These are phyloP conservation scores for Pseudanteris insignis DNA, from an alignment of 2,888 invertebrate species.

Conservation along the genomic window DNA sequence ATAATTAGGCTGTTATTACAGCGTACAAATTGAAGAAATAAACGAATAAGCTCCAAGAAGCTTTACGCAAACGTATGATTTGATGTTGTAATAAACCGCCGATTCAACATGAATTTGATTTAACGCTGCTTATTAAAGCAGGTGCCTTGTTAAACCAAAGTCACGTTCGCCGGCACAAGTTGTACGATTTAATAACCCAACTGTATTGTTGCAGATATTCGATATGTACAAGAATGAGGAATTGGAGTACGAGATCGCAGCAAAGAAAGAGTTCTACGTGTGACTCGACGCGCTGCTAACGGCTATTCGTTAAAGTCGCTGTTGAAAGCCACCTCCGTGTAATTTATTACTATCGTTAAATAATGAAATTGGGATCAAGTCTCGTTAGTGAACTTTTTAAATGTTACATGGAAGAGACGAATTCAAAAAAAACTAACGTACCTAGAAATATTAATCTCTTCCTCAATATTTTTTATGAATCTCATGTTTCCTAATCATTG, in stretches of 20 bases:
- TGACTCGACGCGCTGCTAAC: conserved; percentile 67
- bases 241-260: conserved; percentile 86
- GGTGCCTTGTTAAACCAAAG: no score
- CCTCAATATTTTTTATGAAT: conserved; percentile 61
- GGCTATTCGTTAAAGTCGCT: conserved; percentile 44
- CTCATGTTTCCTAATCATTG: conserved; percentile 56
- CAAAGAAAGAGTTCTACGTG: conserved; percentile 90
- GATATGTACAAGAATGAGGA: conserved; percentile 96
- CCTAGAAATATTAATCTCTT: conserved; percentile 56
- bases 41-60: no score
- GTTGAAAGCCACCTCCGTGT: conserved; percentile 53
- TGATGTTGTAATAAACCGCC: no score
- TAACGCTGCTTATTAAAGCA: no score
- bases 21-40: no score
- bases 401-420: conserved; percentile 44
- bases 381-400: conserved; percentile 54
- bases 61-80: no score
- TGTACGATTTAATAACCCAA: neutral
- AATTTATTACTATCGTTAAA: conserved; percentile 59
- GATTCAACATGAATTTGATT: no score
- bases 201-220: conserved; percentile 74
- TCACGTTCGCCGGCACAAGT: no score
- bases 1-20: no score
- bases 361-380: conserved; percentile 66
- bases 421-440: conserved; percentile 49